A percentile compares a stretch with the other conserved stretches of the same genome.
Evolutionary conservation across 2,113 vertebrate genomes (phyloP).

Genomic region (Trichechus manatus): DNA sequence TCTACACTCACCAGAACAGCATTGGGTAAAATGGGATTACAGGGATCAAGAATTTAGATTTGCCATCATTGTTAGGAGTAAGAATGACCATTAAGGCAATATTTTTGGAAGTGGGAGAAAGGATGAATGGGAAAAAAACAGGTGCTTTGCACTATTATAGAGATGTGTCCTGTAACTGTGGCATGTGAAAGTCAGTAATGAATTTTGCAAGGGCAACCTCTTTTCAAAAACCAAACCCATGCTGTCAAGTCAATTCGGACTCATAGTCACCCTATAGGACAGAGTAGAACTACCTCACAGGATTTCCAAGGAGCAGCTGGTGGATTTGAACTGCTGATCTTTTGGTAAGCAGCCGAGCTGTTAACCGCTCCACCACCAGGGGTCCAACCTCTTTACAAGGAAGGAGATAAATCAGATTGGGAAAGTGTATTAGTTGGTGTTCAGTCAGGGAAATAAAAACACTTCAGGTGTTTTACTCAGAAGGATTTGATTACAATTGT

Average conservation of each 20-base stretch:
- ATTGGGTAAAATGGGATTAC: not conserved
- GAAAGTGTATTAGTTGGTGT: not conserved
- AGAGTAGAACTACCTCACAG: too few relatives aligned
- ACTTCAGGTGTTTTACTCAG: not conserved
- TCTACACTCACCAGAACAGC: not conserved
- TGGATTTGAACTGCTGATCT: too few relatives aligned
- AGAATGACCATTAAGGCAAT: not conserved
- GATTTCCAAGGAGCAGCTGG: too few relatives aligned
- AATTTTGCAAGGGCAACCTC: not conserved
- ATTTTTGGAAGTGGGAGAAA: not conserved
- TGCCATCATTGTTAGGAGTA: conserved; percentile 10
- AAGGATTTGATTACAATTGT: not conserved
- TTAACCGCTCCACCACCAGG: too few relatives aligned
- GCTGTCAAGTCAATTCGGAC: too few relatives aligned
- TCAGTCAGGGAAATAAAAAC: not conserved
- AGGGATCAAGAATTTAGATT: not conserved
- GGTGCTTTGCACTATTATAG: not conserved
- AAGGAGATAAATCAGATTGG: not conserved
- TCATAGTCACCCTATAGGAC: too few relatives aligned
- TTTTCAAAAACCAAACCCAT: not conserved
- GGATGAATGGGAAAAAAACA: not conserved
- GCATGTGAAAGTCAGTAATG: not conserved
- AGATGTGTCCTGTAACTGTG: not conserved
- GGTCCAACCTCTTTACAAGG: not conserved
- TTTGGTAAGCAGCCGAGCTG: too few relatives aligned